Percentiles rank a stretch among this genome's conserved stretches.
phyloP scores from a whole-genome alignment of 2,888 invertebrate genomes.

The Glyphotaelius pellucidus region DNA sequence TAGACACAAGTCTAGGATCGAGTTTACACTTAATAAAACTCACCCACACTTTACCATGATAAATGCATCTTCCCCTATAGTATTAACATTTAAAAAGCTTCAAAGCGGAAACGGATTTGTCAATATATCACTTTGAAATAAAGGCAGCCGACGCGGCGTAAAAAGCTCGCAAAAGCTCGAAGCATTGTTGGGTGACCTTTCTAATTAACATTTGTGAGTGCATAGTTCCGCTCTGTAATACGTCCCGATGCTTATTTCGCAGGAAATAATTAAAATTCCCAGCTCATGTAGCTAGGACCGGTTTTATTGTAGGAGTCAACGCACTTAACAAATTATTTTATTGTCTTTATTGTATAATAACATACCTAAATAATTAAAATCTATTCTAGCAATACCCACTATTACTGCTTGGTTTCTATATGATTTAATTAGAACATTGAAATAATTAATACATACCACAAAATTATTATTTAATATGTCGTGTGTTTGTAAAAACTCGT shows the following conservation, averaged over 20 bases:
- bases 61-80: conserved; percentile 21
- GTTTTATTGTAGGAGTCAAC: not conserved
- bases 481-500: too few species aligned
- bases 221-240: conserved; percentile 57
- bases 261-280: conserved; percentile 60
- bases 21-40: conserved; percentile 22
- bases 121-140: conserved; percentile 53
- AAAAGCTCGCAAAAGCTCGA: conserved; percentile 53
- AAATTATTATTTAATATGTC: too few species aligned
- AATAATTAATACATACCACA: too few species aligned
- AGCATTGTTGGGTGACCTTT: conserved; percentile 50
- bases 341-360: too few species aligned
- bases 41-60: not conserved
- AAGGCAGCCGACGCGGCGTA: conserved; percentile 47
- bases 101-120: conserved; percentile 40
- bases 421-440: too few species aligned
- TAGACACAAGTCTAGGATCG: not conserved
- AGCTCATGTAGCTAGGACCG: conserved; percentile 28
- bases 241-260: conserved; percentile 50
- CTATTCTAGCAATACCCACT: too few species aligned
- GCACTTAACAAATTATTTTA: not conserved
- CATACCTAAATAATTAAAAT: too few species aligned
- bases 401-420: too few species aligned
- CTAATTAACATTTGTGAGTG: conserved; percentile 62
- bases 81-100: conserved; percentile 20